These are phyloP conservation scores for Pelecanus crispus DNA, from an alignment of 2,113 vertebrate species.

Conservation along the genomic window DNA sequence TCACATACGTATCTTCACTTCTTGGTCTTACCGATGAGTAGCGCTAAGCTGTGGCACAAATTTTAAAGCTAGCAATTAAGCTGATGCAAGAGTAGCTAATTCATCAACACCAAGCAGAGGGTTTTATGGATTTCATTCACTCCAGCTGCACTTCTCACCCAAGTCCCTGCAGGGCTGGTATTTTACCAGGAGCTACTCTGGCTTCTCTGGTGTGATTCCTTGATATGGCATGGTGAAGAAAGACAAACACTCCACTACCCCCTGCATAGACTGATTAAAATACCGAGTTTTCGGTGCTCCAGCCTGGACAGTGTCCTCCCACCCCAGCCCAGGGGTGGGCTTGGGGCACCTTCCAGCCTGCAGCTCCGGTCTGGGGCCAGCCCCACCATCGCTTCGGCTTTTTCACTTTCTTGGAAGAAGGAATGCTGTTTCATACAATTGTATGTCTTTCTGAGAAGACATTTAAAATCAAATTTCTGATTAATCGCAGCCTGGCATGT, in stretches of 20 bases:
- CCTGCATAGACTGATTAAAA: background rate
- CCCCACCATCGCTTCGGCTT: background rate
- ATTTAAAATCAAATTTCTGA: background rate
- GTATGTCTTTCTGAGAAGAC: background rate
- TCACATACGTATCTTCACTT: background rate
- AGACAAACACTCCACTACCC: background rate
- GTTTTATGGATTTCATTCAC: background rate
- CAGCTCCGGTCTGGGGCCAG: background rate
- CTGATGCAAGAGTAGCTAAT: background rate
- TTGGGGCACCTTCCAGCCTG: background rate
- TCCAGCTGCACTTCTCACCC: background rate
- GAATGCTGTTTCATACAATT: background rate
- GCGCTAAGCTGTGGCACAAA: background rate
- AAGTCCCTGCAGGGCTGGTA: background rate
- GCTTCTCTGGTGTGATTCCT: background rate
- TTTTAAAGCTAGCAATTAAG: background rate
- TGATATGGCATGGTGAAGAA: background rate
- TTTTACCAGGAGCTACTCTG: background rate
- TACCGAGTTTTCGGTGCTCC: fast-evolving
- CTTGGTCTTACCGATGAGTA: background rate
- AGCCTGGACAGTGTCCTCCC: background rate
- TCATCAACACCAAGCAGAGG: no score
- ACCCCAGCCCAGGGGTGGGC: background rate
- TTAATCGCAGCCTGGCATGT: background rate
- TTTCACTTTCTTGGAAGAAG: background rate